phyloP scores from a whole-genome alignment of 2,888 invertebrate species.

The Hirtodrosophila trivittata region DNA sequence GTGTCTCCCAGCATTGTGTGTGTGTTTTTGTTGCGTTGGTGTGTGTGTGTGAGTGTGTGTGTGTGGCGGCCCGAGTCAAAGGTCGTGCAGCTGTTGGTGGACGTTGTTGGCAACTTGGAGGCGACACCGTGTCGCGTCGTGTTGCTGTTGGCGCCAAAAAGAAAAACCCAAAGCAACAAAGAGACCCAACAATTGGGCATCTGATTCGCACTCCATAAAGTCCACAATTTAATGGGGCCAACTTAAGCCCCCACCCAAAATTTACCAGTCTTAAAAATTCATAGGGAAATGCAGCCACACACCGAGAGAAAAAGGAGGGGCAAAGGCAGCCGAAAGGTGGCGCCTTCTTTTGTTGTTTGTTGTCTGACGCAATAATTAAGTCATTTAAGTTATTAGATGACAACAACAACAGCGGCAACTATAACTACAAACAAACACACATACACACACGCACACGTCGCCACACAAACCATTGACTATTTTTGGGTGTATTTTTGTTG shows the following conservation, averaged over 20 bases:
- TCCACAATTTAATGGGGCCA: slow-evolving; percentile 56
- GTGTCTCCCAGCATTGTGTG: slow-evolving; percentile 49
- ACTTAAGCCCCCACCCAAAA: not conserved
- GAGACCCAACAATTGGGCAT: slow-evolving; percentile 16
- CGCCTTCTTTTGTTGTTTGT: slow-evolving; percentile 55
- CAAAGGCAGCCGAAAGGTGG: slow-evolving; percentile 37
- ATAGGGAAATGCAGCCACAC: slow-evolving; percentile 58
- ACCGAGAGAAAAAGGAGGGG: slow-evolving; percentile 22
- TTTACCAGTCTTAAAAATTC: slow-evolving; percentile 26
- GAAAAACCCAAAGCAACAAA: slow-evolving; percentile 7
- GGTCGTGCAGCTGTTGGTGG: slow-evolving; percentile 59
- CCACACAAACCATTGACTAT: slow-evolving; percentile 54
- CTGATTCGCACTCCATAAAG: slow-evolving; percentile 78
- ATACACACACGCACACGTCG: slow-evolving; percentile 30
- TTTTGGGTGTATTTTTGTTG: slow-evolving; percentile 44
- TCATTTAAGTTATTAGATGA: slow-evolving; percentile 78
- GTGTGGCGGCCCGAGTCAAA: slow-evolving; percentile 64
- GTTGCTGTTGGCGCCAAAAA: slow-evolving; percentile 65
- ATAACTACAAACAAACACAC: slow-evolving; percentile 37
- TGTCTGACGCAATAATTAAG: slow-evolving; percentile 82
- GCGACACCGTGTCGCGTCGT: slow-evolving; percentile 66
- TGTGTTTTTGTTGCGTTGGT: not conserved
- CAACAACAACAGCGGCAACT: slow-evolving; percentile 53
- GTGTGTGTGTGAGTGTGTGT: slow-evolving; percentile 6
- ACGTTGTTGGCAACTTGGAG: slow-evolving; percentile 15